Evolutionary conservation across 2,888 invertebrate genomes (phyloP).

Genomic region (Cristatella mucedo): DNA sequence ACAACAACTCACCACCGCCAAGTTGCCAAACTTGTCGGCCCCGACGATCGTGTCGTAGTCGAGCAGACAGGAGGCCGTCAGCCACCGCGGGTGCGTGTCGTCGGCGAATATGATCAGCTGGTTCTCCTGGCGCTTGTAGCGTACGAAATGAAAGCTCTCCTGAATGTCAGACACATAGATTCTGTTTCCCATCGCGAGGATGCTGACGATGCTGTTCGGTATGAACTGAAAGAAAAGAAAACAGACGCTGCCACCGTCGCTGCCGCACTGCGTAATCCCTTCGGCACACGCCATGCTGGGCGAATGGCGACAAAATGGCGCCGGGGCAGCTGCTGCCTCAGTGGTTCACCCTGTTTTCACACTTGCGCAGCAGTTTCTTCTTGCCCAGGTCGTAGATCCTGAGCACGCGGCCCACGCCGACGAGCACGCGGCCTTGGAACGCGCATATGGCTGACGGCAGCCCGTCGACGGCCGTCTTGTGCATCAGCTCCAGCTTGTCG

Average conservation of each 20-base stretch:
- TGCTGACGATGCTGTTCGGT: constrained; percentile 79
- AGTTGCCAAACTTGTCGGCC: constrained; percentile 93
- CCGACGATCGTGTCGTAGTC: constrained; percentile 92
- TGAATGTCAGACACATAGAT: constrained; percentile 79
- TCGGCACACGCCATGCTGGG: neutral
- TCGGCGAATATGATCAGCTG: constrained; percentile 95
- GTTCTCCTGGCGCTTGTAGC: constrained; percentile 86
- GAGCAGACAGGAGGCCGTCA: constrained; percentile 72
- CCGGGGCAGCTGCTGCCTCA: no score
- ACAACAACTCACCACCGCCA: constrained; percentile 61
- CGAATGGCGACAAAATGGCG: neutral
- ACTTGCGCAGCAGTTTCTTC: constrained; percentile 85
- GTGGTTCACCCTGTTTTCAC: constrained; percentile 65
- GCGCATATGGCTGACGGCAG: constrained; percentile 47
- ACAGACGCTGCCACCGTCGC: no score
- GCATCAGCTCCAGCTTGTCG: constrained; percentile 70
- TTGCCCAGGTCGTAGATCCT: constrained; percentile 90
- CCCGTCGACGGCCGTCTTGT: constrained; percentile 82
- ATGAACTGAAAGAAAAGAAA: constrained; percentile 53
- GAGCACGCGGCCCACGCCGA: constrained; percentile 78
- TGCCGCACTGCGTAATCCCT: no score
- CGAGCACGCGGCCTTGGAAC: constrained; percentile 66
- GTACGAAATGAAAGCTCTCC: constrained; percentile 86
- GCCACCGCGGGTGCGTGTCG: constrained; percentile 91
- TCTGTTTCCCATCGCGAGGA: constrained; percentile 81